Percentiles rank a stretch among this genome's conserved stretches.
phyloP scores from a whole-genome alignment of 2,888 invertebrate genomes.

The Tetanocera ferruginea region DNA sequence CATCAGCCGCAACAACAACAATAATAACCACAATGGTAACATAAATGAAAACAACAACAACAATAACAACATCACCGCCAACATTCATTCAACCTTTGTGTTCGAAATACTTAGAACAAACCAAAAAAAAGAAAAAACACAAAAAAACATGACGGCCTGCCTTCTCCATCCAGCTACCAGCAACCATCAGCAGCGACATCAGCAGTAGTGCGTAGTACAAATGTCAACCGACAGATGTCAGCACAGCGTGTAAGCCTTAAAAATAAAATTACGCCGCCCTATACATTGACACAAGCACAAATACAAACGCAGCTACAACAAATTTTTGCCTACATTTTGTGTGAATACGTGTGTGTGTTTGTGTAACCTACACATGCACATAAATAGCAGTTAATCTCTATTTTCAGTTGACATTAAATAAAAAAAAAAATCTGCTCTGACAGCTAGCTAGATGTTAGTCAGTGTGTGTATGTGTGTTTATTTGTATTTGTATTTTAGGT shows the following conservation, averaged over 20 bases:
- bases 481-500: background rate
- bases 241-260: slow-evolving; percentile 19
- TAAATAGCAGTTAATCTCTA: slow-evolving; percentile 53
- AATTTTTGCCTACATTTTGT: background rate
- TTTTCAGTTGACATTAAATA: slow-evolving; percentile 60
- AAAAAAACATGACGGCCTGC: background rate
- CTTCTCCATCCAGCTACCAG: background rate
- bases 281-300: background rate
- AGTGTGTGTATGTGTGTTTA: too few relatives aligned
- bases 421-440: slow-evolving; percentile 41
- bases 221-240: slow-evolving; percentile 26
- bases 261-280: slow-evolving; percentile 3
- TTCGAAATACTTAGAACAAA: background rate
- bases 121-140: background rate
- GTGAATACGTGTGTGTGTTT: background rate
- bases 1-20: background rate
- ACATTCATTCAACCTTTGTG: background rate
- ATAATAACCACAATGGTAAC: background rate
- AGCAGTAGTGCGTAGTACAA: background rate
- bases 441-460: background rate
- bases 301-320: background rate
- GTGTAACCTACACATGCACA: background rate
- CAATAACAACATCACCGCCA: background rate
- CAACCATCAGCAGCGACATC: background rate
- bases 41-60: background rate